These are phyloP conservation scores for Bergia puertoricense DNA, from an alignment of 92 coral and sea anemone genomes.

Conservation along the genomic window DNA sequence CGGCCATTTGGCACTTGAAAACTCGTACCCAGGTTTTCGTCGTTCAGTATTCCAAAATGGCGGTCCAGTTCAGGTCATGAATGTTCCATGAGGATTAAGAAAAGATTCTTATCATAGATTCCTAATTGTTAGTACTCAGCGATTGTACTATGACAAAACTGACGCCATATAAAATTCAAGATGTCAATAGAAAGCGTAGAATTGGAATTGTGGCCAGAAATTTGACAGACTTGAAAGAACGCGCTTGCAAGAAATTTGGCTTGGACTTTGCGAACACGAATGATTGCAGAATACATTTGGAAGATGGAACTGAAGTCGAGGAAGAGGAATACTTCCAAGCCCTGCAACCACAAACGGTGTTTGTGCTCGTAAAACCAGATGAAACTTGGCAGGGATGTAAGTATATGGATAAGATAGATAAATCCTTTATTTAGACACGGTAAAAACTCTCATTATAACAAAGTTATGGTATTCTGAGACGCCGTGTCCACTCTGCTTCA, in stretches of 20 bases:
- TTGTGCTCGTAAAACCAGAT: slow-evolving; percentile 77
- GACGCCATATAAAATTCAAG: slow-evolving; percentile 92
- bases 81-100: neutral
- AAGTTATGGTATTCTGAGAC: too few relatives aligned
- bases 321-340: slow-evolving; percentile 79
- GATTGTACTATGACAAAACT: slow-evolving; percentile 34
- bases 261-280: slow-evolving; percentile 32
- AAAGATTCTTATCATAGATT: neutral
- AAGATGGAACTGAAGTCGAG: slow-evolving; percentile 90
- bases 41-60: too few relatives aligned
- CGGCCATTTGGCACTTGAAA: too few relatives aligned
- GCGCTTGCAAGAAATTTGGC: slow-evolving; percentile 66
- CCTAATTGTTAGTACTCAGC: neutral
- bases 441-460: too few relatives aligned
- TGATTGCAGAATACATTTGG: slow-evolving; percentile 68
- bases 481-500: too few relatives aligned
- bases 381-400: slow-evolving; percentile 87
- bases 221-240: slow-evolving; percentile 64
- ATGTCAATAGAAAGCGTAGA: slow-evolving; percentile 62
- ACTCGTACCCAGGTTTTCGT: neutral
- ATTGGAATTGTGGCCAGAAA: slow-evolving; percentile 79
- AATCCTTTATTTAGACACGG: too few relatives aligned
- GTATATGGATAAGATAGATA: slow-evolving; percentile 11
- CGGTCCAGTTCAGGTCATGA: too few relatives aligned
- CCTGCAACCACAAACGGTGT: slow-evolving; percentile 80